Evolutionary conservation across 2,797 vertebrate species (phyloP), one percentile per base, ranked within the genome.

Genomic region (Hydrophis major): DNA sequence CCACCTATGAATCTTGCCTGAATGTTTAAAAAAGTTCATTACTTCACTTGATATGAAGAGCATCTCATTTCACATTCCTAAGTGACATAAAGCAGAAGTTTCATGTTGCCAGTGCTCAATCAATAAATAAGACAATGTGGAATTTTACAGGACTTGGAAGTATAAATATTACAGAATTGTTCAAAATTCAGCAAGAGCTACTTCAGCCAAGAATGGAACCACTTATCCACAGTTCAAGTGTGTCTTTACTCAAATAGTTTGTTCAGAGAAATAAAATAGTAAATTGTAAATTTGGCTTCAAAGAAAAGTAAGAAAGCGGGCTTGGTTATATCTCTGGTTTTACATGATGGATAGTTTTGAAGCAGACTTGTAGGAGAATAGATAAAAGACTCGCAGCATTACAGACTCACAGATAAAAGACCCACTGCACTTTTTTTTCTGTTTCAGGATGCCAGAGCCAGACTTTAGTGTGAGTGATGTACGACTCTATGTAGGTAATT

Each of bases 391-490:
- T 42, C 28, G 7, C 0, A 0, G 10, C 14, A 27, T 50, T 89
- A 53, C 93, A 3, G 63, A 88, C 2, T 18, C 89, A 87, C 55
- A 53, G 50, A 53, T 53, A 53, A 53, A 53, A 53, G 14, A 5
- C 78, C 37, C 50, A 16, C 59, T 88, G 93, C 60, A 97, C 91
- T 89, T 18, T 8, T 95, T 63, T 93, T 91, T 97, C 91, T 97
- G 94, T 96, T 89, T 2, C 97, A 99, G 99, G 97, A 99, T 99
- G 99, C 99, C 99, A 6, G 99, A 99, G 94, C 96, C 98, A 0
- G 98, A 98, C 96, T 99, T 99, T 96, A 99, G 98, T 83, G 99
- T 99, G 96, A 99, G 98, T 55, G 99, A 99, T 91, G 99, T 99
- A 92, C 99, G 99, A 95, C 97, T 99, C 94, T 99, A 98, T 95